Base-by-base conservation (phyloP, 2,888 invertebrate genomes). In the Trichogramma evanescens region DNA sequence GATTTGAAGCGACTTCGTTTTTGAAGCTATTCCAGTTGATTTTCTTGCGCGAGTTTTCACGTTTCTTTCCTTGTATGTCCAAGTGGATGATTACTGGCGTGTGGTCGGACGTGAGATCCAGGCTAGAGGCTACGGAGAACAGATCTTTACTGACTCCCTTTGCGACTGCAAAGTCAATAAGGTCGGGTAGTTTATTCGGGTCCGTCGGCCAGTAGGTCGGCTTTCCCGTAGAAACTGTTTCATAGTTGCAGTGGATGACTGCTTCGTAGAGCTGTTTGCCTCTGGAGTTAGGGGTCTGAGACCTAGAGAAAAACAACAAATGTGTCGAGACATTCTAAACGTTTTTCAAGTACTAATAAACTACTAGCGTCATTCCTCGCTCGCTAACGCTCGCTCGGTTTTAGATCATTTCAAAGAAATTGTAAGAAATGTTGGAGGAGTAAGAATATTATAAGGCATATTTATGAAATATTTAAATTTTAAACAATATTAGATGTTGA, bases 141-240 rank as follows among this genome's bases (percentile, higher is more conserved):
- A 63, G 62, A 40, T 62, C 64, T 54, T 50, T 39, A 9, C 56
- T 45, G 39, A 68, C 63, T 5, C 62, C 61, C 42, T 67, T 67
- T 6, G 65, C 61, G 3, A 69, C 62, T 49, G 66, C 67, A 48
- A 71, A 63, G 55, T 68, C 68, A 4, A 69, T 48, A 8, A 69
- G 54, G 39, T 71, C 68, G 5, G 71, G 69, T 41, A 64, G 58
- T 65, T 69, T 68, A n/a, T 63, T 64, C 8, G 51, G 43, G 54
- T 68, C 66, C 8, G 67, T 63, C 7, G 68, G 67, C 67, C 68
- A 70, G 59, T 69, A 66, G 5, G 66, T 69, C 38, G 68, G 67
- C 58, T 59, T 50, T 3, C 62, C 62, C 9, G 60, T 61, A 6
- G 66, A 66, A 6, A 56, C 38, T 3, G 42, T 41, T 5, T 52